A percentile compares a stretch with the other conserved stretches of the same genome.
Evolutionary conservation across 2,113 vertebrate species (phyloP).

Genomic region (Festucalex cinctus): DNA sequence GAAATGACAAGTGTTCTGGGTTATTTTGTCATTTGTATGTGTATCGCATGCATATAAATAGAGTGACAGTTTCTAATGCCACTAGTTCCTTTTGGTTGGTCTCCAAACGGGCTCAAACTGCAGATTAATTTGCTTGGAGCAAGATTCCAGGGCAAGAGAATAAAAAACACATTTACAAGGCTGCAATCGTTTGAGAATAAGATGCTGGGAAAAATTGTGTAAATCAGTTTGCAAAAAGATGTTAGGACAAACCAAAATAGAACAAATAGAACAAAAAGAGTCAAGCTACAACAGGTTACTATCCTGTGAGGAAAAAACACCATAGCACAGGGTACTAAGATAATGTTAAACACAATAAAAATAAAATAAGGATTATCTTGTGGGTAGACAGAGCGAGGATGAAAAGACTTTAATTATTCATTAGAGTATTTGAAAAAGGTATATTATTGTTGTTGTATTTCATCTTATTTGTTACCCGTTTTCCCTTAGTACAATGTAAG

Average conservation of each 20-base stretch:
- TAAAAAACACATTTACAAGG: slow-evolving; percentile 26
- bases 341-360: too few relatives aligned
- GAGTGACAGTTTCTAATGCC: neutral
- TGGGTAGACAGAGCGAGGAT: too few relatives aligned
- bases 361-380: too few relatives aligned
- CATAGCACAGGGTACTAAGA: too few relatives aligned
- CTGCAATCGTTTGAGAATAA: slow-evolving; percentile 14
- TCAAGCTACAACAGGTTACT: neutral
- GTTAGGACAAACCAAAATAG: slow-evolving; percentile 1
- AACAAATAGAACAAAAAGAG: neutral
- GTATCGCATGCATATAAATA: neutral
- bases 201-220: slow-evolving; percentile 10
- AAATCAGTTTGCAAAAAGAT: slow-evolving; percentile 4
- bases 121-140: slow-evolving; percentile 11
- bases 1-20: slow-evolving; percentile 1
- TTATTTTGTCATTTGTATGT: slow-evolving; percentile 14
- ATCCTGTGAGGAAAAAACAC: too few relatives aligned
- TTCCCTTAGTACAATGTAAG: too few relatives aligned
- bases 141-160: slow-evolving; percentile 11
- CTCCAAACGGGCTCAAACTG: neutral
- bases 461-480: too few relatives aligned
- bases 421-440: too few relatives aligned
- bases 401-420: too few relatives aligned
- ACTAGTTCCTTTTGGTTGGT: neutral
- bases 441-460: too few relatives aligned